Base-by-base conservation (phyloP, 2,797 vertebrate genomes). In the Thunnus albacares region DNA sequence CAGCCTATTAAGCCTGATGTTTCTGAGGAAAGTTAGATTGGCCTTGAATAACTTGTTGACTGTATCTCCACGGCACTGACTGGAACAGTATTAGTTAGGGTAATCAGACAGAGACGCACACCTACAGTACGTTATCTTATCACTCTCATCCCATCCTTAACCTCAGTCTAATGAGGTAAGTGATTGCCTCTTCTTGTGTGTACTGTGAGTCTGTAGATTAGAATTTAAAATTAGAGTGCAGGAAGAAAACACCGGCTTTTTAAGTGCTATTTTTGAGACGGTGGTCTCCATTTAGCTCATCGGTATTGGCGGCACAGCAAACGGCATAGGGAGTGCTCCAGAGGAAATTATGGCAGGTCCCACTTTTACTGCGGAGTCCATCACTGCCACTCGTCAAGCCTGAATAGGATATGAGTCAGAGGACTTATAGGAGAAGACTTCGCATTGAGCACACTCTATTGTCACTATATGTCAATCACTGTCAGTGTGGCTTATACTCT, bases 361-460 rank as follows among this genome's bases (percentile, higher is more conserved):
- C 14, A 17, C 51, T 75, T 72, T 58, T 49, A 62, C 59, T 5
- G 35, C 33, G 2, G 62, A 53, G 73, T 75, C 68, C 75, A 53
- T 81, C 75, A 75, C 74, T 73, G 64, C 64, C 51, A 38, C 78
- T 65, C 47, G n/a, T 69, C 47, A 65, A 71, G 72, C 15, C 63
- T 82, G 52, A 82, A 58, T 69, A 15, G 49, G 47, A 82, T 45
- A 62, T 53, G 74, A 89, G 80, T 78, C 73, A 71, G 65, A 81
- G 56, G 73, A 49, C 58, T 76, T 61, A 2, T 4, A 38, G 67
- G 66, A 43, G 64, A 33, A 28, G 73, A 61, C 77, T 70, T 82
- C 18, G 30, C 30, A 33, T 13, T 5, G 59, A 58, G 24, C 35
- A 49, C 56, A 57, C 53, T 59, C 22, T 15, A 57, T 73, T 77